phyloP scores from a whole-genome alignment of 2,113 vertebrate genomes.

The Cottus gobio region DNA sequence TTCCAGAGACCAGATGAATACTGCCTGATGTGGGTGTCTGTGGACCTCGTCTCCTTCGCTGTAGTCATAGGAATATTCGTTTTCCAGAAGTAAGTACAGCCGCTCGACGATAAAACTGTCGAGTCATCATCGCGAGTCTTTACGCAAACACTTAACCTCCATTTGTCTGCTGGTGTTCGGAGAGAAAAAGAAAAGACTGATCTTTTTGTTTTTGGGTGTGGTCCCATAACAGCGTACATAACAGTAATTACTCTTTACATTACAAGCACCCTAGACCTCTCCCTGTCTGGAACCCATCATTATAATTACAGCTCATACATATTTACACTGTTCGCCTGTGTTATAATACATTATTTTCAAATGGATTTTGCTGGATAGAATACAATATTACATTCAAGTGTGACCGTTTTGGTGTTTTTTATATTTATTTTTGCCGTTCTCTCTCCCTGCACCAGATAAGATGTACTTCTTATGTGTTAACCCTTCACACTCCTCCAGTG shows the following conservation, averaged over 20 bases:
- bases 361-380: background rate
- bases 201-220: background rate
- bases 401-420: background rate
- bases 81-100: conserved; percentile 95
- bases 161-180: conserved; percentile 5
- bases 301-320: conserved; percentile 3
- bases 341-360: background rate
- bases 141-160: conserved; percentile 67
- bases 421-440: background rate
- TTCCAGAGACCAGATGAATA: conserved; percentile 92
- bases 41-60: conserved; percentile 92
- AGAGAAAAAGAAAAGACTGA: background rate
- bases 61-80: conserved; percentile 93
- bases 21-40: conserved; percentile 91
- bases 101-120: background rate
- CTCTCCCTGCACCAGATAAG: background rate
- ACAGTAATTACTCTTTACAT: background rate
- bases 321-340: background rate
- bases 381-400: background rate
- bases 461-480: background rate
- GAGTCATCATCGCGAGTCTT: background rate
- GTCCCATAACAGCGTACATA: background rate
- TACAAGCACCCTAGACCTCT: background rate
- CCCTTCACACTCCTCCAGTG: background rate
- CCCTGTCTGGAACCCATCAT: background rate